Evolutionary conservation across 2,113 vertebrate species (phyloP), one percentile per base, ranked within the genome.

Genomic region (Solea solea): DNA sequence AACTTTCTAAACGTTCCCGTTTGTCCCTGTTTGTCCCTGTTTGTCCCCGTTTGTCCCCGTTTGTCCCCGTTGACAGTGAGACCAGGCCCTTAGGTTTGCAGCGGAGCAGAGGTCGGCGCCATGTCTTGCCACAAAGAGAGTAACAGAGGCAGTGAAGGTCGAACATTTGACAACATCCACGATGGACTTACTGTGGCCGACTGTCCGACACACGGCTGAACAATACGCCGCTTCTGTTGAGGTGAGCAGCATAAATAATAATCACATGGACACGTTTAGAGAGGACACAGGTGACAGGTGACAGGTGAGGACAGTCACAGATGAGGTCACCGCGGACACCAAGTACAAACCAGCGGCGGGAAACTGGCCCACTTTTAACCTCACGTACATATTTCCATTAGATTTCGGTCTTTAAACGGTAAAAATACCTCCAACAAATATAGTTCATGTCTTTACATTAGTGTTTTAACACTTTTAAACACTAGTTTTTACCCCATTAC

Each of bases 211-310:
- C 92, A 92, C 78, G 89, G 84, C 86, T 94, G 91, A 78, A 94
- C 93, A 92, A 94, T 94, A 80, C 92, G 92, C 13, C 93, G 93
- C 86, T 93, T 94, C 93, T 94, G 93, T 93, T 92, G 92, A 90
- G 63, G 92, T 78, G 85, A 93, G 83, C 91, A 91, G 86, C 84
- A 88, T 76, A 21, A 21, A 21, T 21, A 21, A 21, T 21, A 70
- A 75, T 90, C 84, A 92, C 72, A 82, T 76, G 21, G 21, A 88
- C 69, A 90, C 6, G 44, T 76, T 85, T 28, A 21, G 21, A 21
- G 21, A 21, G 21, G 21, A 21, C 21, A 21, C 21, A 21, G 21
- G 21, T 21, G 21, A 21, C 21, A 21, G 21, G 86, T 70, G 9
- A 68, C 21, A 21, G 21, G 21, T 21, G 15, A 64, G 50, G 39